phyloP scores from a whole-genome alignment of 1,140 invertebrate species.

The Pygmarrhopalites habei region DNA sequence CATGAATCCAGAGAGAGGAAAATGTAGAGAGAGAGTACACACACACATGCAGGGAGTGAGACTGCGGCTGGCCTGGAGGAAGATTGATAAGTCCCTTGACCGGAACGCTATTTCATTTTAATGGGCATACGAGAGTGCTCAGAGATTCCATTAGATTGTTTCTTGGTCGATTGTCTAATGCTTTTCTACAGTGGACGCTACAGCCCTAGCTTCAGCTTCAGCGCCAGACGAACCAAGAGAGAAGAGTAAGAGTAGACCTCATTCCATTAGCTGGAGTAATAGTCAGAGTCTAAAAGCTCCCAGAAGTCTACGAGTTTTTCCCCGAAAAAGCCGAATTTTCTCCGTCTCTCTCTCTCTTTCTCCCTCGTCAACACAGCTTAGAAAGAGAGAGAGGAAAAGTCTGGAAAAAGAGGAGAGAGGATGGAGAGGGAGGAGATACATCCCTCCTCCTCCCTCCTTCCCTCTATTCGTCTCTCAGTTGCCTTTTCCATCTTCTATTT shows the following conservation, averaged over 20 bases:
- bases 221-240: not conserved
- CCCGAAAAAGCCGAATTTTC: too few relatives aligned
- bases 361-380: too few relatives aligned
- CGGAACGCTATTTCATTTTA: slow-evolving; percentile 39
- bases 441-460: too few relatives aligned
- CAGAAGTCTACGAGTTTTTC: slow-evolving; percentile 22
- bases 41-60: not conserved
- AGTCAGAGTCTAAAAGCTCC: slow-evolving; percentile 35
- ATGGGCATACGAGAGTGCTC: slow-evolving; percentile 34
- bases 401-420: too few relatives aligned
- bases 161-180: slow-evolving; percentile 37
- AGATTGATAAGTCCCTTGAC: slow-evolving; percentile 40
- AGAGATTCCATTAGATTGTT: slow-evolving; percentile 39
- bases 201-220: too few relatives aligned
- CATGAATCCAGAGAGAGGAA: too few relatives aligned
- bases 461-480: too few relatives aligned
- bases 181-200: slow-evolving; percentile 24
- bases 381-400: too few relatives aligned
- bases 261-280: slow-evolving; percentile 31
- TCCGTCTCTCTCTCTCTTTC: too few relatives aligned
- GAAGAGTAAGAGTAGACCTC: slow-evolving; percentile 23
- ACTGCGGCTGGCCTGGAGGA: slow-evolving; percentile 25
- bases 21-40: too few relatives aligned
- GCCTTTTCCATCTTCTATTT: too few relatives aligned
- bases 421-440: not conserved